These are phyloP conservation scores for Drosophila kepulauana DNA, from an alignment of 1,140 invertebrate genomes.

Conservation along the genomic window DNA sequence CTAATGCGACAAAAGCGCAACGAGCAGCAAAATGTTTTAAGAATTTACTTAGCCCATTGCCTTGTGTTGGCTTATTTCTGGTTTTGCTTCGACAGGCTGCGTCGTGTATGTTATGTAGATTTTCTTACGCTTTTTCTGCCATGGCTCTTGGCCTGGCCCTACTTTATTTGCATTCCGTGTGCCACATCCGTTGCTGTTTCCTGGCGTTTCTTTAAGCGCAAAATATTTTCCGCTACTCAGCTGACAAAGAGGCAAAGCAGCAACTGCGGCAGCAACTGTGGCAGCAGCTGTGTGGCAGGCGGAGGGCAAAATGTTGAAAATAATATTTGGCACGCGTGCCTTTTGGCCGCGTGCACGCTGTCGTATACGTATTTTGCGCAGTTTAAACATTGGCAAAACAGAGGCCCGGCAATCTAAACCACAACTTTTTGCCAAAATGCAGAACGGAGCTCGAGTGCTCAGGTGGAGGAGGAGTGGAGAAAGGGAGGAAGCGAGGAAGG, in stretches of 20 bases:
- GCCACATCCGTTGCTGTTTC: slow-evolving; percentile 75
- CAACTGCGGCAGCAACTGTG: not conserved
- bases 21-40: slow-evolving; percentile 78
- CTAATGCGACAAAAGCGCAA: slow-evolving; percentile 84
- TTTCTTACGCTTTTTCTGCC: slow-evolving; percentile 11
- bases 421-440: slow-evolving; percentile 49
- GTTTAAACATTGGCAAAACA: slow-evolving; percentile 41
- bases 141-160: slow-evolving; percentile 28
- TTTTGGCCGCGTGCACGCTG: slow-evolving; percentile 55
- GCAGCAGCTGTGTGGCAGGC: not conserved
- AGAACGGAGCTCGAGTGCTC: slow-evolving; percentile 20
- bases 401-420: slow-evolving; percentile 48
- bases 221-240: slow-evolving; percentile 72
- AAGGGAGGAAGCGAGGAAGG: too few species aligned
- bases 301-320: slow-evolving; percentile 50
- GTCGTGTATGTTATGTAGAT: slow-evolving; percentile 40
- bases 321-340: slow-evolving; percentile 75
- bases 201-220: slow-evolving; percentile 76
- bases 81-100: slow-evolving; percentile 37
- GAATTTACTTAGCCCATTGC: slow-evolving; percentile 75
- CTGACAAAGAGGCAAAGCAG: slow-evolving; percentile 33
- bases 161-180: slow-evolving; percentile 76
- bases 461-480: not conserved
- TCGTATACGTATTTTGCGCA: slow-evolving; percentile 48
- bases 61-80: slow-evolving; percentile 27